phyloP scores from a whole-genome alignment of 1,140 invertebrate genomes.

The Calosoma granatense region DNA sequence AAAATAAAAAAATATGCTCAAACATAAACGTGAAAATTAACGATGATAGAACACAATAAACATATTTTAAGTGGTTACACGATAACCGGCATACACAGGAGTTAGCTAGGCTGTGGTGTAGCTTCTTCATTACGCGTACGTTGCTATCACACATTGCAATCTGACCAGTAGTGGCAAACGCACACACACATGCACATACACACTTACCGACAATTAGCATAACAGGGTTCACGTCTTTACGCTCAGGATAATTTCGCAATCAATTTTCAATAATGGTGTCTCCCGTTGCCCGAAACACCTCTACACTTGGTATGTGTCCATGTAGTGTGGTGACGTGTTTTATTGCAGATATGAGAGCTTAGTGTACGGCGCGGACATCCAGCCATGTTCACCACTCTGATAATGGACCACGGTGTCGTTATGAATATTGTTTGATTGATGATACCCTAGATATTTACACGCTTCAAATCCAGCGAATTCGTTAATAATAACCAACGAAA shows the following conservation, averaged over 20 bases:
- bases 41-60: background rate
- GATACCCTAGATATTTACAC: no score
- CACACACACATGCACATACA: background rate
- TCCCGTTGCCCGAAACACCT: background rate
- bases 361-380: background rate
- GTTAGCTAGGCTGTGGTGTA: no score
- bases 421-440: no score
- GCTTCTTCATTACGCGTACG: background rate
- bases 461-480: no score
- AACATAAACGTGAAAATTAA: background rate
- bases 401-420: no score
- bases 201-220: slow-evolving; percentile 1
- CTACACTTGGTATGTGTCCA: background rate
- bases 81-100: no score
- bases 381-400: background rate
- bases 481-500: no score
- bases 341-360: background rate
- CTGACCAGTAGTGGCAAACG: background rate
- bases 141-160: background rate
- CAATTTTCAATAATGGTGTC: slow-evolving; percentile 7
- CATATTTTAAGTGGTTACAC: background rate
- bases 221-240: slow-evolving; percentile 1
- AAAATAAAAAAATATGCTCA: no score
- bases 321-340: background rate
- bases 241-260: slow-evolving; percentile 6